Evolutionary conservation across 2,888 invertebrate species (phyloP), one percentile per base, ranked within the genome.

Genomic region (Pimpla rufipes): DNA sequence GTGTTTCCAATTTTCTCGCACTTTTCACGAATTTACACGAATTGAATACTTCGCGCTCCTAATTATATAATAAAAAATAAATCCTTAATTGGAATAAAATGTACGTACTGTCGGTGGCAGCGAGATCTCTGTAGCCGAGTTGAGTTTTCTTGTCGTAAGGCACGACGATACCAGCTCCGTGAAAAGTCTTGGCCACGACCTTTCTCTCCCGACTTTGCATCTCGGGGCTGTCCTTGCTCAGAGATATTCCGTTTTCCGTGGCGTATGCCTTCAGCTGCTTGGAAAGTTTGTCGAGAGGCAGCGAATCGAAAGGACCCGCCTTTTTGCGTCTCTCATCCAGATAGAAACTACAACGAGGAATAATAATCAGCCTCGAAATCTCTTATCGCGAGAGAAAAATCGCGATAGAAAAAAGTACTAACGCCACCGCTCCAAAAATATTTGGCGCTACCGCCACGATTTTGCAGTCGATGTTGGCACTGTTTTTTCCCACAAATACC

Each of bases 161-260:
- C 0, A 98, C 98, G 37, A 97, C 96, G 88, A 98, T 96, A 16
- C 98, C 98, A 57, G 96, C 96, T 78, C 96, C 96, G 92, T 98
- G 97, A 88, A 98, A 96, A 42, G 97, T 96, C 91, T 95, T 96
- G 0, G 97, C 94, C 0, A 97, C 95, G 11, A 95, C 94, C 83
- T 94, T 95, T 57, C 94, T 94, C 45, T 95, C 94, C n/a, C 96
- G 94, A 67, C 94, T 94, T 84, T 95, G 95, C 93, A 96, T 96
- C 80, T 94, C 94, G 35, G 93, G 90, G 10, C 95, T 95, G 57
- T 94, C 95, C 80, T 93, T 92, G 2, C 95, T 95, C 57, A 97
- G 90, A 59, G 94, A 93, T 76, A 96, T 94, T 2, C 95, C 93
- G 81, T 96, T 93, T 35, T 94, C 94, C 80, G 95, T 94, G 0